Base-by-base conservation (phyloP, 1,140 invertebrate species). In the Drosophila sturtevanti region DNA sequence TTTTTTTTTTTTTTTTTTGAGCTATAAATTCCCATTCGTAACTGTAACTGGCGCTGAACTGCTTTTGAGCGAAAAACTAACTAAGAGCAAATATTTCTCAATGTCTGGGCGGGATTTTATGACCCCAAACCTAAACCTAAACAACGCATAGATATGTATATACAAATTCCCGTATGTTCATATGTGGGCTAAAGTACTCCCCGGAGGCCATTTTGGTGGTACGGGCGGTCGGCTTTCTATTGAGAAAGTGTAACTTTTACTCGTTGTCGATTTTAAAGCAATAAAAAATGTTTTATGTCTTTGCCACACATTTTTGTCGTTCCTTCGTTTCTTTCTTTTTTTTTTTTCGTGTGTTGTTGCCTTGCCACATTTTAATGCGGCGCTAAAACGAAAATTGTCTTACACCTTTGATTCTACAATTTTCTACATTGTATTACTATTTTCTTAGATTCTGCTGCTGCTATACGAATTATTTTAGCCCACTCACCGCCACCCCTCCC, bases 161-260 rank as follows among this genome's bases (percentile, higher is more conserved):
- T 38, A 63, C 54, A 38, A n/a, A n/a, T 48, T 48, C 41, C 41
- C 41, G 16, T 48, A 48, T 48, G 41, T 16, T 21, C 9, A 48
- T 48, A 48, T 48, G 41, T 48, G 41, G 48, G 62, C 31, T 67
- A 18, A 73, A 87, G 76, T 79, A 87, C 84, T 79, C 84, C 84
- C 82, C 65, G 55, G 70, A 79, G 76, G 12, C 63, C 34, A 16
- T 54, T n/a, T 18, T n/a, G 16, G 21, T 12, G 1, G 24, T 3
- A 9, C 37, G 2, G 18, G n/a, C 52, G 27, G 55, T 31, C 66
- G 38, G 84, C 82, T 89, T 79, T 86, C 80, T 72, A 81, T 86
- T 79, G 82, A 71, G 82, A 86, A 86, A 86, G 82, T 87, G 84
- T 86, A 86, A 86, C 82, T 86, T 86, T 86, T 86, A 87, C 82